phyloP scores from a whole-genome alignment of 1,140 invertebrate species.

The Cyphomyrmex costatus region DNA sequence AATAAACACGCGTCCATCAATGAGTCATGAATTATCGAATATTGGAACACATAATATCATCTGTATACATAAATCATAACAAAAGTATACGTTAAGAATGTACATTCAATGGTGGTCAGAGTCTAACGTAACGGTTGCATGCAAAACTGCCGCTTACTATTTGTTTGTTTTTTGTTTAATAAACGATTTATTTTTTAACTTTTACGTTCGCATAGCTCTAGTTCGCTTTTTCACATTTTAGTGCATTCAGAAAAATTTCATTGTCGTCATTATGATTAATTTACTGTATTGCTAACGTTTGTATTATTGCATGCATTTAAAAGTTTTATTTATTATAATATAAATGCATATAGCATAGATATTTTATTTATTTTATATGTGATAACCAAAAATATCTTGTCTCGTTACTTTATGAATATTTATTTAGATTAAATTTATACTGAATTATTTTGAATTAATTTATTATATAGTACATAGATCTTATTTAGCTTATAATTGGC shows the following conservation, averaged over 20 bases:
- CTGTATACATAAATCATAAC: not conserved
- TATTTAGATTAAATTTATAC: not conserved
- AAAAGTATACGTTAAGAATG: conserved; percentile 25
- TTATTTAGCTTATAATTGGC: conserved; percentile 8
- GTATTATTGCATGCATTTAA: conserved; percentile 26
- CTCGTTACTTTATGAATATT: conserved; percentile 20
- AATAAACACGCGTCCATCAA: conserved; percentile 26
- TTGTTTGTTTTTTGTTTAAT: conserved; percentile 67
- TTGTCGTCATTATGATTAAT: conserved; percentile 32
- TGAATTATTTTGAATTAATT: not conserved
- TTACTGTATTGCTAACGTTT: conserved; percentile 18
- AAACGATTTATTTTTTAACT: conserved; percentile 41
- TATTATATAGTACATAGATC: not conserved
- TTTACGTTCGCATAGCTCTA: conserved; percentile 44
- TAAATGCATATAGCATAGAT: not conserved
- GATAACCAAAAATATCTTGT: not conserved
- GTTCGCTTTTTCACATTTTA: conserved; percentile 16
- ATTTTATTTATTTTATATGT: not conserved
- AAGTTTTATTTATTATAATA: not conserved
- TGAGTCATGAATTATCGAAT: conserved; percentile 11
- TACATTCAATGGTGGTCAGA: conserved; percentile 76
- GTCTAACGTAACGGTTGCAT: conserved; percentile 80
- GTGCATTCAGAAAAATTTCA: conserved; percentile 1
- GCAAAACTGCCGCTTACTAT: conserved; percentile 74
- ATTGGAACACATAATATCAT: conserved; percentile 7